phyloP scores from a whole-genome alignment of 2,113 vertebrate genomes.

The Chamaetylas fuelleborni region DNA sequence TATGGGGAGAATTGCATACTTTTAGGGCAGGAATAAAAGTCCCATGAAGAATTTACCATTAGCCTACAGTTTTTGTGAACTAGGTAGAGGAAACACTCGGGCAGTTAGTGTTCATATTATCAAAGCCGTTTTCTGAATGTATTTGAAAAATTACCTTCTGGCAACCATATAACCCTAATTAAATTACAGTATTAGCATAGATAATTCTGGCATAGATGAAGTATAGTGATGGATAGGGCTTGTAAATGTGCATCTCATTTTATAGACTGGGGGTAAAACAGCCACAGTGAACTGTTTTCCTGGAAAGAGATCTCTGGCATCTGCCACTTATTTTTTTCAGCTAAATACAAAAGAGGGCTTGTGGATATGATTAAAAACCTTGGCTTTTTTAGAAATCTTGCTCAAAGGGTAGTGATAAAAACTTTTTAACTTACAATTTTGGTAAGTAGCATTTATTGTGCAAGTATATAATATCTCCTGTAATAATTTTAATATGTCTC shows the following conservation, averaged over 20 bases:
- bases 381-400: neutral
- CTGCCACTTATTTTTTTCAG: neutral
- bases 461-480: neutral
- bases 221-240: neutral
- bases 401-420: neutral
- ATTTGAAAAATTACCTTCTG: neutral
- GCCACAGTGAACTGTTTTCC: neutral
- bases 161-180: neutral
- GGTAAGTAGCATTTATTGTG: neutral
- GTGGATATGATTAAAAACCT: neutral
- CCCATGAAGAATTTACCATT: neutral
- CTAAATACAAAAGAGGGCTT: neutral
- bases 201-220: neutral
- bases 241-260: neutral
- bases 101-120: neutral
- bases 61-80: neutral
- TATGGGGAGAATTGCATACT: neutral
- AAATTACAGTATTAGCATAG: neutral
- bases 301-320: neutral
- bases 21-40: neutral
- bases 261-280: neutral
- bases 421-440: neutral
- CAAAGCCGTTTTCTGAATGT: neutral
- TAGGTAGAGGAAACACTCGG: neutral
- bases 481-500: neutral